These are phyloP conservation scores for Neoscelio sp. DNA, from an alignment of 2,888 invertebrate species.

Conservation along the genomic window DNA sequence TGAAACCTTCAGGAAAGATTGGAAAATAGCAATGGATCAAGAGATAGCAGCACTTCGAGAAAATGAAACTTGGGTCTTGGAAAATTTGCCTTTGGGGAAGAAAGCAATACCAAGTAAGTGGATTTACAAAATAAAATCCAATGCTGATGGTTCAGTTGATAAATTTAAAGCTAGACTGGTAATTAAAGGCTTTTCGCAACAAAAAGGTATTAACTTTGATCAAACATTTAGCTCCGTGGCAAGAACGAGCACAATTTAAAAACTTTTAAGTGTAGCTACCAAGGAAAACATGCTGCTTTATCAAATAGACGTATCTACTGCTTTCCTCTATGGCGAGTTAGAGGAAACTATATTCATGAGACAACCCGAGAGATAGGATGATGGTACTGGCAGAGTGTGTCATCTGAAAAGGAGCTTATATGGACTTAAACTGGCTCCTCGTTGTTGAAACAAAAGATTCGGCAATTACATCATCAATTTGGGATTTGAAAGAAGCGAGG, in stretches of 20 bases:
- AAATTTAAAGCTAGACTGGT: constrained; percentile 46
- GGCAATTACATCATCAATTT: constrained; percentile 11
- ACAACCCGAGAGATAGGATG: constrained; percentile 28
- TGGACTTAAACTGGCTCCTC: constrained; percentile 41
- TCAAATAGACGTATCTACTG: constrained; percentile 47
- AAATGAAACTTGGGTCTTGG: constrained; percentile 72
- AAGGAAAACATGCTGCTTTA: constrained; percentile 26
- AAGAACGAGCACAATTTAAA: constrained; percentile 25
- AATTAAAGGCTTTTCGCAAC: constrained; percentile 27
- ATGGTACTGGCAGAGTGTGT: constrained; percentile 32
- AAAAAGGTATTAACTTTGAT: constrained; percentile 41
- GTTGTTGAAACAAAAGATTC: constrained; percentile 44
- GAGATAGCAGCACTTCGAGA: constrained; percentile 73
- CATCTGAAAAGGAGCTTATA: constrained; percentile 35
- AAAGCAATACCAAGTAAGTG: too few relatives aligned
- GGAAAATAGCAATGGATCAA: constrained; percentile 68
- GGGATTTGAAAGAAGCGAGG: constrained; percentile 26
- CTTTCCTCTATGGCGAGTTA: constrained; percentile 39
- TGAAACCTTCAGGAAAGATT: constrained; percentile 47
- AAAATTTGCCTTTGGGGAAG: too few relatives aligned
- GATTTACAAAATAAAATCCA: too few relatives aligned
- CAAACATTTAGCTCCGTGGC: constrained; percentile 53
- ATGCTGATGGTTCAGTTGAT: constrained; percentile 36
- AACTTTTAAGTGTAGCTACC: constrained; percentile 29
- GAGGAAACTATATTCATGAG: constrained; percentile 40